A percentile compares a stretch with the other conserved stretches of the same genome.
phyloP scores from a whole-genome alignment of 2,797 vertebrate species.

The Pangasius larnaudii region DNA sequence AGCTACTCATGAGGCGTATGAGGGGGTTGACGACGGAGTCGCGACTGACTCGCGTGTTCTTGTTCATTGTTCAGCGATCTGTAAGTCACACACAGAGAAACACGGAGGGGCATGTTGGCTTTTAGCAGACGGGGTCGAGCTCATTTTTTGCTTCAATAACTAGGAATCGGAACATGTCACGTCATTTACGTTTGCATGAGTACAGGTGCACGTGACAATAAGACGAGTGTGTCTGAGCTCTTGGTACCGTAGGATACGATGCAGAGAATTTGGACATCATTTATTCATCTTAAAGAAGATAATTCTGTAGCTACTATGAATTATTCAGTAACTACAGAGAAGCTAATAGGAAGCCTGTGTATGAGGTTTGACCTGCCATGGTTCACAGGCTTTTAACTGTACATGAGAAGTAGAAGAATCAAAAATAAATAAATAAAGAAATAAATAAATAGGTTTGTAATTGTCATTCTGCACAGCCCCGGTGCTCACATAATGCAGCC shows the following conservation, averaged over 20 bases:
- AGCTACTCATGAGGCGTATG: not conserved
- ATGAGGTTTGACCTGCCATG: not conserved
- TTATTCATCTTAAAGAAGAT: not conserved
- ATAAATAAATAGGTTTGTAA: slow-evolving; percentile 31
- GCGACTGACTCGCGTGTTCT: not conserved
- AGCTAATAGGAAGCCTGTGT: not conserved
- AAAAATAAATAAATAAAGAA: not conserved
- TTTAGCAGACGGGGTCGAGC: not conserved
- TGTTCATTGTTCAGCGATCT: slow-evolving; percentile 10
- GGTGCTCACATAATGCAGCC: slow-evolving; percentile 75
- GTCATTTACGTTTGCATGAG: not conserved
- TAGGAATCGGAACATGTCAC: not conserved
- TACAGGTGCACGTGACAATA: not conserved
- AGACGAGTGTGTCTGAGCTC: not conserved
- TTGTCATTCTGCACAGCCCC: slow-evolving; percentile 53
- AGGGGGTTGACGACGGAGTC: not conserved
- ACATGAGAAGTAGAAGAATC: not conserved
- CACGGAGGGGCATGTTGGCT: not conserved
- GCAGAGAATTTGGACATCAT: not conserved
- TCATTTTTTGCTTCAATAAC: not conserved
- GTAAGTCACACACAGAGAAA: not conserved
- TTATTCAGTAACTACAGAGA: not conserved
- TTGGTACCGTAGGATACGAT: not conserved
- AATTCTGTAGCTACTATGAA: not conserved
- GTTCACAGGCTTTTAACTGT: not conserved